These are phyloP conservation scores for Venturia canescens DNA, from an alignment of 1,140 invertebrate genomes.

Conservation along the genomic window DNA sequence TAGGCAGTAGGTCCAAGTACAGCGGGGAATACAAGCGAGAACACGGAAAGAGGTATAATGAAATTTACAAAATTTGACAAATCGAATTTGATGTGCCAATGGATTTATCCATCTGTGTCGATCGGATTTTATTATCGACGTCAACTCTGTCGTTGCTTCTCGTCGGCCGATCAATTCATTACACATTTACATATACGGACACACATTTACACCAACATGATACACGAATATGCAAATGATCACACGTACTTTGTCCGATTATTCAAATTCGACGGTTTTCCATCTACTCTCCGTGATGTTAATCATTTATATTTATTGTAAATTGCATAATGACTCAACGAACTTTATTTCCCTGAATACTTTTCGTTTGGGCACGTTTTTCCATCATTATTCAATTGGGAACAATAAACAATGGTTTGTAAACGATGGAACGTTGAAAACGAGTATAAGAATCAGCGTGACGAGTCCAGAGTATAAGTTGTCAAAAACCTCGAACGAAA, in stretches of 20 bases:
- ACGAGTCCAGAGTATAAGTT: not conserved
- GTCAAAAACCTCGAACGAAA: not conserved
- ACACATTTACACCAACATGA: not conserved
- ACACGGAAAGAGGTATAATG: constrained; percentile 96
- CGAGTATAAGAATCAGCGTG: not conserved
- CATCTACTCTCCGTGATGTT: too few relatives aligned
- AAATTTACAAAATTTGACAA: constrained; percentile 50
- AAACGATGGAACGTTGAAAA: not conserved
- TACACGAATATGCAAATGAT: not conserved
- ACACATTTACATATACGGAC: not conserved
- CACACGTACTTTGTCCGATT: too few relatives aligned
- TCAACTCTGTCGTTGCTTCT: not conserved
- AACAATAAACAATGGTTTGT: too few relatives aligned
- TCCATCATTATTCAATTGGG: too few relatives aligned
- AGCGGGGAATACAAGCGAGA: constrained; percentile 97
- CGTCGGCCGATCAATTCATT: not conserved
- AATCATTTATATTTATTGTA: too few relatives aligned
- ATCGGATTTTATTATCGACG: constrained; percentile 24
- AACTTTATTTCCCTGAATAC: too few relatives aligned
- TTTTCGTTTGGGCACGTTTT: not conserved
- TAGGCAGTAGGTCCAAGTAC: constrained; percentile 98
- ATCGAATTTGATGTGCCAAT: too few relatives aligned
- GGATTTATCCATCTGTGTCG: constrained; percentile 51
- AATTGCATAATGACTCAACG: too few relatives aligned
- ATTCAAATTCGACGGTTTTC: too few relatives aligned